Evolutionary conservation across 2,888 invertebrate genomes (phyloP), one percentile per base, ranked within the genome.

Genomic region (Bombyx huttoni): DNA sequence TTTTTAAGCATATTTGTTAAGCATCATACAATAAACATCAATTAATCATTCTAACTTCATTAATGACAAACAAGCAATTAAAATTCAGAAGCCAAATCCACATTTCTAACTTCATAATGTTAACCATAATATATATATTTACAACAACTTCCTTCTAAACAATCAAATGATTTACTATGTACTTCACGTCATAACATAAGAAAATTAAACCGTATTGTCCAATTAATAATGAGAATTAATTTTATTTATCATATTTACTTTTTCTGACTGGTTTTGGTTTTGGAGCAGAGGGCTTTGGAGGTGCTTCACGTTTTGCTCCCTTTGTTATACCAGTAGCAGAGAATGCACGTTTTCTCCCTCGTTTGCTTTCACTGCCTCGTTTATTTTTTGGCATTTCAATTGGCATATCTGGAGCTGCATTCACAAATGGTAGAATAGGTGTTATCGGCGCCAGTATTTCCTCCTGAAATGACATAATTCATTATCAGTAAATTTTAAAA

Each of bases 271-370:
- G 55, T 60, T 73, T 81, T 56, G 78, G 68, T 66, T 77, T 79
- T 7, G 65, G 56, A 40, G 61, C 58, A 49, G 64, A 59, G 52
- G 56, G 52, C 57, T 79, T 70, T 51, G 63, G 60, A 55, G 65
- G 49, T 55, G 59, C 63, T 60, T 70, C 53, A 24, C 57, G 61
- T 54, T 73, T 68, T 8, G 63, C 61, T 7, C 63, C 64, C 57
- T 81, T 84, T 0, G 62, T 58, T 1, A 73, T 55, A 0, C 80
- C 78, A 0, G 81, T 78, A 8, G 79, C 70, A 0, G 85, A 85
- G 5, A 70, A 61, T 0, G 84, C 84, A 0, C 86, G 74, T 55
- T 85, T 84, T 34, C 84, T 68, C 6, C 84, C 84, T 8, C 83
- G 78, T 58, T 80, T 81, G 51, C 75, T 72, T 7, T 71, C 76